Percentiles rank a stretch among this genome's conserved stretches.
Evolutionary conservation across 2,113 vertebrate genomes (phyloP).

Genomic region (Sprattus sprattus): DNA sequence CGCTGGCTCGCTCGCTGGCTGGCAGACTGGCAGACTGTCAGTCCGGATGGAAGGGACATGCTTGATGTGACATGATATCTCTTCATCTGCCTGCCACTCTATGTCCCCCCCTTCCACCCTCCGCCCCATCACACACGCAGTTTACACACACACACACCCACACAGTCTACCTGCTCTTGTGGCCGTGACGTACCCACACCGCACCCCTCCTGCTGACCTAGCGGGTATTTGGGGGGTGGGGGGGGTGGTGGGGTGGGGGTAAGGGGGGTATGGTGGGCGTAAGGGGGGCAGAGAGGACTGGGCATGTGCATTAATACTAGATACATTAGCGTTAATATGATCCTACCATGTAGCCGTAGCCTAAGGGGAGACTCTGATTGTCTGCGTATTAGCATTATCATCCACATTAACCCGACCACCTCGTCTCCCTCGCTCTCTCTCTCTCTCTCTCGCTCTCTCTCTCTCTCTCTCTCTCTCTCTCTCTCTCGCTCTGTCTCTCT

Average conservation of each 20-base stretch:
- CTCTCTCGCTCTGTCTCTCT: conserved; percentile 31
- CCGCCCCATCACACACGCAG: conserved; percentile 35
- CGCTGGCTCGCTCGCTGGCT: not conserved
- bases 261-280: conserved; percentile 32
- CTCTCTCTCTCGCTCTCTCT: conserved; percentile 28
- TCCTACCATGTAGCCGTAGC: conserved; percentile 62
- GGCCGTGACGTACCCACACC: conserved; percentile 1
- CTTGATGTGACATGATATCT: conserved; percentile 4
- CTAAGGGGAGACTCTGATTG: conserved; percentile 67
- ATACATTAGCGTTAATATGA: conserved; percentile 70
- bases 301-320: conserved; percentile 59
- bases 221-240: conserved; percentile 43
- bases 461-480: conserved; percentile 32
- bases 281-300: conserved; percentile 27
- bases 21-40: not conserved
- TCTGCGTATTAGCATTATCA: conserved; percentile 68
- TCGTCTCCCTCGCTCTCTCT: conserved; percentile 37
- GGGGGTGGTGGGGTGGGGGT: conserved; percentile 26
- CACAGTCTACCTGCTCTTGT: conserved; percentile 4
- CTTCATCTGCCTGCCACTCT: conserved; percentile 13
- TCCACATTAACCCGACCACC: conserved; percentile 65
- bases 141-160: conserved; percentile 18
- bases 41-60: not conserved
- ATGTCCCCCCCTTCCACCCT: not conserved
- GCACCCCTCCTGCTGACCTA: conserved; percentile 52